phyloP scores from a whole-genome alignment of 2,888 invertebrate genomes.

The Drosophila koepferae region DNA sequence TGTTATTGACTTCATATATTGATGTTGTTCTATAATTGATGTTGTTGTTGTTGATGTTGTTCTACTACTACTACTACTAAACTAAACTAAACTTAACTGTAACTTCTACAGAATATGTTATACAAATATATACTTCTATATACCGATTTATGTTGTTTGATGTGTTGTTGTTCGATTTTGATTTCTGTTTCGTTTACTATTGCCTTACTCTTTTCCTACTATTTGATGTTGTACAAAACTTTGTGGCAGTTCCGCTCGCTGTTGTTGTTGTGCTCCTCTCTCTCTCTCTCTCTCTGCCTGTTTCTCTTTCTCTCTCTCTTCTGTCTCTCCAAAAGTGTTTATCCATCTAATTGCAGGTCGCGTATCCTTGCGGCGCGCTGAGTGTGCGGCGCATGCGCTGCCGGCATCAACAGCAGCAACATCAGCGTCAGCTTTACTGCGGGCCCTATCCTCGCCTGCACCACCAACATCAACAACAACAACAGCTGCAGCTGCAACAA shows the following conservation, averaged over 20 bases:
- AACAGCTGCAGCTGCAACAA: conserved; percentile 35
- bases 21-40: conserved; percentile 79
- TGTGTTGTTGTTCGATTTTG: conserved; percentile 43
- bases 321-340: conserved; percentile 44
- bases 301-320: conserved; percentile 36
- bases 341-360: conserved; percentile 65
- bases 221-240: conserved; percentile 54
- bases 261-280: conserved; percentile 48
- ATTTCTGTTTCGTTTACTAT: conserved; percentile 24
- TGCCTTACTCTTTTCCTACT: conserved; percentile 39
- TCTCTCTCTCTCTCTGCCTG: conserved; percentile 12
- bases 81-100: conserved; percentile 42
- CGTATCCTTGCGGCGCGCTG: conserved; percentile 63
- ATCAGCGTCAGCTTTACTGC: conserved; percentile 30
- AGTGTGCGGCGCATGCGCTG: conserved; percentile 66
- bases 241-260: conserved; percentile 26
- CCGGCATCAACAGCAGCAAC: conserved; percentile 51
- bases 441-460: conserved; percentile 33
- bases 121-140: conserved; percentile 49
- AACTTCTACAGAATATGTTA: conserved; percentile 45
- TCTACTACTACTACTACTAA: conserved; percentile 64
- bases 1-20: conserved; percentile 81
- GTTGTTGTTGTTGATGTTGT: conserved; percentile 76
- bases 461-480: conserved; percentile 38
- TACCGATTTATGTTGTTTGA: conserved; percentile 62